These are phyloP conservation scores for Linepithema humile DNA, from an alignment of 1,140 invertebrate species.

Conservation along the genomic window DNA sequence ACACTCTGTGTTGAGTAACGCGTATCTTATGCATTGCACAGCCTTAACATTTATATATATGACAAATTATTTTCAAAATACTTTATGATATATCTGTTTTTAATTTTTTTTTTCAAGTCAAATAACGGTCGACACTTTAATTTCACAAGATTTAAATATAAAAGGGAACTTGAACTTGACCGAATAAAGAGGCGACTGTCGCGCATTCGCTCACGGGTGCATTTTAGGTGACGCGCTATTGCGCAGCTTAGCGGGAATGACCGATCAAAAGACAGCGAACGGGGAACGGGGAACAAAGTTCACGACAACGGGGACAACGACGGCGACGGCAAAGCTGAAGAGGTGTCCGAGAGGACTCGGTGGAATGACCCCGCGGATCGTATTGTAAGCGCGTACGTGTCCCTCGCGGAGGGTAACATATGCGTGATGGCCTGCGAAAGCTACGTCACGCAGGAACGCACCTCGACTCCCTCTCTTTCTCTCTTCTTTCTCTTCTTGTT, in stretches of 20 bases:
- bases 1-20: too few relatives aligned
- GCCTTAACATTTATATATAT: too few relatives aligned
- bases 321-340: constrained; percentile 59
- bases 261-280: background rate
- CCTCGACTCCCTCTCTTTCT: constrained; percentile 66
- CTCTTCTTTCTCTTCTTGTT: constrained; percentile 38
- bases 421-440: constrained; percentile 80
- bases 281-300: constrained; percentile 63
- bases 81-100: too few relatives aligned
- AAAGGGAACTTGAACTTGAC: background rate
- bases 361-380: constrained; percentile 73
- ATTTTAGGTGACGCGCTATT: constrained; percentile 5
- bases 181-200: background rate
- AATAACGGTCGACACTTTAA: too few relatives aligned
- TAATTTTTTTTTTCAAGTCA: too few relatives aligned
- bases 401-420: constrained; percentile 75
- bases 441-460: constrained; percentile 80
- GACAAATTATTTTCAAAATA: too few relatives aligned
- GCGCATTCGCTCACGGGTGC: background rate
- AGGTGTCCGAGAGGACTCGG: constrained; percentile 63
- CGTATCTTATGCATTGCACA: too few relatives aligned
- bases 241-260: background rate
- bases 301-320: constrained; percentile 58
- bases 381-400: constrained; percentile 68
- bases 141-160: background rate